Base-by-base conservation (phyloP, 2,113 vertebrate species). In the Tricholaema leucomelas region DNA sequence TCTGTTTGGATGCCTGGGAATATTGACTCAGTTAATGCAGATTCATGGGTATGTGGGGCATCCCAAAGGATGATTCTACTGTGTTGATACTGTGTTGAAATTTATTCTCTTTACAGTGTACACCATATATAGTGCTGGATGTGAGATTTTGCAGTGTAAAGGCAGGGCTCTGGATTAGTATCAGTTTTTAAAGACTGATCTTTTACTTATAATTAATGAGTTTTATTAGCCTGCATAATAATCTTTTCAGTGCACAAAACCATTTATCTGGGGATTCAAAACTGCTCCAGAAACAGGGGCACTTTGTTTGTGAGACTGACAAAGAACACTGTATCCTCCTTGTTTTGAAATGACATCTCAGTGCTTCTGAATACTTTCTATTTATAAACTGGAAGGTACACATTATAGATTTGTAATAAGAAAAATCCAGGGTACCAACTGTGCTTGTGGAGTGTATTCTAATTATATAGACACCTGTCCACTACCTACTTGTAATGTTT, bases 401-500 rank as follows among this genome's bases (percentile, higher is more conserved):
- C 73, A 83, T 92, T 85, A 91, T 75, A 61, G 66, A 81, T 83
- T 88, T 1, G 0, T 70, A 92, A 90, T 91, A 88, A 85, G 84
- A 81, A 90, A 82, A 96, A 94, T 94, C 77, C 91, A 89, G 67
- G 40, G 67, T 88, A 76, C 75, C 94, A 94, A 85, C 91, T 94
- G 78, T 80, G 59, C 75, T 85, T 86, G 82, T 23, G 4, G 71
- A 88, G 56, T 84, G 40, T 67, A 76, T 93, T 96, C 96, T 94
- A 95, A 91, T 96, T 89, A 48, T 81, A 87, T 38, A 92, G 93
- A 88, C 91, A 95, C 89, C 93, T 96, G 92, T 96, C 95, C 61
- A 40, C 91, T 59, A 94, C 58, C 46, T 90, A 82, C 28, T 85
- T 95, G 31, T 67, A 82, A 44, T 91, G 66, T 91, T 84, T 95